Base-by-base conservation (phyloP, 53 echinoderm and acorn worm species). In the Pentamera pediparva region DNA sequence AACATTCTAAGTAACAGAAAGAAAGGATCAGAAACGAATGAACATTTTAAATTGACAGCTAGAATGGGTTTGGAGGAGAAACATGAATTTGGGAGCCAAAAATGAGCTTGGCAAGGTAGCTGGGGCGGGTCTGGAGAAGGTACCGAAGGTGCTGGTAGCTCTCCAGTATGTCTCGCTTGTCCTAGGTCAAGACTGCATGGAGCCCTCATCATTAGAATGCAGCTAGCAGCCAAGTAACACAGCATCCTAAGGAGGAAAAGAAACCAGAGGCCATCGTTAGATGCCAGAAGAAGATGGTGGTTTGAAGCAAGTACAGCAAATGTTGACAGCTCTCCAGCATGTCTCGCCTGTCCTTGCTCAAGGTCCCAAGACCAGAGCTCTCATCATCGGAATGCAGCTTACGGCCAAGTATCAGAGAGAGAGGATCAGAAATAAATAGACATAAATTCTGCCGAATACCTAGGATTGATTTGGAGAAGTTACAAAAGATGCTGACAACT, bases 91-190 rank as follows among this genome's bases (percentile, higher is more conserved):
- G n/a, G n/a, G n/a, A n/a, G 32, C 87, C 98, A 40, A 96, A 96
- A 81, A 96, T 96, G 49, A 96, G 90, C 59, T 96, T 96, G 76
- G 98, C 98, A 75, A 96, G 81, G 83, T 96, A 96, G 78, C 64
- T 83, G 17, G 98, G 98, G 71, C 91, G 82, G 70, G 98, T 96
- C 62, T 96, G 98, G 0, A 96, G 98, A 1, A 91, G 88, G 59
- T 91, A 96, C 86, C 91, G 85, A 40, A 96, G 80, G 49, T 96
- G 82, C 69, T 96, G 98, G 77, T 96, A 96, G 3, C 91, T 88
- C 27, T 96, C 98, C 81, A 96, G 70, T 88, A 90, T 96, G 43
- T 96, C 91, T 2, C 98, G 85, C 27, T 91, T 96, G 62, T 96
- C 98, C 25, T 86, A 80, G 78, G 88, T 91, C 53, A 96, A 78